Base-by-base conservation (phyloP, 2,888 invertebrate species). In the Platycnemis pennipes region DNA sequence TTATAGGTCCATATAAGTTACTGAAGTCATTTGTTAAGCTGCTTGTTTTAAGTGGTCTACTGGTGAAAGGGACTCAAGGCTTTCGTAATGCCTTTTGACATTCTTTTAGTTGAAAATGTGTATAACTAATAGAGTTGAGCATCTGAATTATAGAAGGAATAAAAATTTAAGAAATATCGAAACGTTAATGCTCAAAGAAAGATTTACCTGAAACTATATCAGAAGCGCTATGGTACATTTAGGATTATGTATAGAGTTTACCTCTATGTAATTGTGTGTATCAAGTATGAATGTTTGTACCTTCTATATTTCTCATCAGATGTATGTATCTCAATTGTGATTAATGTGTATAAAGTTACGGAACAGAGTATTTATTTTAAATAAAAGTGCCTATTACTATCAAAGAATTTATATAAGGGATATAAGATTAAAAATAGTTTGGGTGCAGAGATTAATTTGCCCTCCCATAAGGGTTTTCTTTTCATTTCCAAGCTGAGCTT, bases 251-350 rank as follows among this genome's bases (percentile, higher is more conserved):
- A 69, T 63, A 63, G 63, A 69, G 91, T 69, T 63, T 42, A 91
- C 69, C 91, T 91, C 63, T 44, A 44, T 91, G 63, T 63, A 91
- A 45, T 91, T 63, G 44, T 63, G 46, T 53, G 91, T 91, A 49
- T 63, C 91, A 91, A 91, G 91, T 91, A 91, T 91, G 91, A 91
- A 63, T 91, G 91, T 91, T 91, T 91, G 91, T 91, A 91, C 91
- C 91, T 91, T 91, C 91, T 91, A 91, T 42, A 91, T 63, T 91
- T 91, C 91, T 91, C 63, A 56, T 91, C 56, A 63, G 63, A 69
- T 91, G 91, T 63, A 91, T 56, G 91, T 91, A 63, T 91, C 69
- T 69, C 69, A 69, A 63, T 91, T 56, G 63, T 91, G 91, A 91
- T 91, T 91, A 63, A 91, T 91, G 91, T 91, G 91, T 91, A 91